These are phyloP conservation scores for Ictidomys tridecemlineatus DNA, from an alignment of 2,113 vertebrate species.

Conservation along the genomic window DNA sequence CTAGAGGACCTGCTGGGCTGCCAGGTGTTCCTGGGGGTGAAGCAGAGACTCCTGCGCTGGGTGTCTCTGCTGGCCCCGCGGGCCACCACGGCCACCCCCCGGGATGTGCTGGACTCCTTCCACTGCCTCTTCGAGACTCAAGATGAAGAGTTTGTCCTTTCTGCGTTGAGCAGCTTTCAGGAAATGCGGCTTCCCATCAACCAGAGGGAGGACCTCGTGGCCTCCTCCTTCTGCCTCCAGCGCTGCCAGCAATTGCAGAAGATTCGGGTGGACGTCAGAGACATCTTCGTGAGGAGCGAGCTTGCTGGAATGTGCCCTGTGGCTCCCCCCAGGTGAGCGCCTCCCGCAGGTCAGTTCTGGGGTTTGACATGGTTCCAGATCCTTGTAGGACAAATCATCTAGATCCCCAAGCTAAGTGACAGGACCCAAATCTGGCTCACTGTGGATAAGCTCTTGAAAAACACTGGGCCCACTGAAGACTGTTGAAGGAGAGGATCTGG, in stretches of 20 bases:
- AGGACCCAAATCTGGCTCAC: neutral
- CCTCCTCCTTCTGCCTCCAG: constrained; percentile 64
- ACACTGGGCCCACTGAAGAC: too few species aligned
- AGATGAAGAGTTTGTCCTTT: neutral
- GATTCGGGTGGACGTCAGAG: neutral
- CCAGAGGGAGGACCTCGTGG: neutral
- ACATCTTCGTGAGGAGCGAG: neutral
- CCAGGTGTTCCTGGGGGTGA: accelerated
- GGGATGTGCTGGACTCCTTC: neutral
- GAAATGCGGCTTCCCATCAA: neutral
- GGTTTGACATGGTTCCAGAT: neutral
- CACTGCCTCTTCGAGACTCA: constrained; percentile 70
- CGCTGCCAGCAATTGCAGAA: neutral
- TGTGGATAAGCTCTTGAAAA: neutral
- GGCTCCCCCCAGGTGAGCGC: neutral
- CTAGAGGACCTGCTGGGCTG: neutral
- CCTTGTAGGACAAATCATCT: too few species aligned
- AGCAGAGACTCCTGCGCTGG: constrained; percentile 21
- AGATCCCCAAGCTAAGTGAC: neutral
- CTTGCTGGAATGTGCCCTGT: accelerated
- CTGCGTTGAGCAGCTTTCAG: neutral
- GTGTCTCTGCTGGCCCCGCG: neutral
- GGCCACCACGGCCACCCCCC: accelerated
- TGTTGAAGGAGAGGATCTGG: neutral
- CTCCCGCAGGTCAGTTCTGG: accelerated